Conservation (phyloP, 2,888 invertebrate species). For the Apodemia mormo region DNA sequence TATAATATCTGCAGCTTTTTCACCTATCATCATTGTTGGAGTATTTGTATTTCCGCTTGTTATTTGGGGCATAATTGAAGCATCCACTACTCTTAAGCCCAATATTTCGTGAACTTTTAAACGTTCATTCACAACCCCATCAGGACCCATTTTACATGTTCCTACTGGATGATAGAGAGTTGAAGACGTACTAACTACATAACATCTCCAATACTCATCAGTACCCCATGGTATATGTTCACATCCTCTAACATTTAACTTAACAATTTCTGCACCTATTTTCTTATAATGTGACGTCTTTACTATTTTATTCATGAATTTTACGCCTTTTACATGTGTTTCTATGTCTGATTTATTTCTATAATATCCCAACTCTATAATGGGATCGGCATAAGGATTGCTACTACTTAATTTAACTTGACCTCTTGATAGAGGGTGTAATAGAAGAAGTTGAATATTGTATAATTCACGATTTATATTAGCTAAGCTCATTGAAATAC, state of each 20-base stretch:
- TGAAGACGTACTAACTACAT: constrained; percentile 76
- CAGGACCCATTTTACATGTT: constrained; percentile 62
- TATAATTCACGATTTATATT: constrained; percentile 56
- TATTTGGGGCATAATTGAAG: constrained; percentile 63
- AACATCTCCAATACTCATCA: constrained; percentile 85
- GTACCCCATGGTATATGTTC: constrained; percentile 66
- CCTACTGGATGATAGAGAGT: constrained; percentile 83
- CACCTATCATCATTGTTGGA: constrained; percentile 71
- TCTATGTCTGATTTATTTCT: constrained; percentile 52
- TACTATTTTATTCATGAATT: constrained; percentile 50
- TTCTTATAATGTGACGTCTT: constrained; percentile 56
- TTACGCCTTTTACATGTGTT: constrained; percentile 50
- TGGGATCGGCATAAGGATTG: constrained; percentile 57
- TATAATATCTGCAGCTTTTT: constrained; percentile 68
- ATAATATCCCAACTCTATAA: constrained; percentile 58
- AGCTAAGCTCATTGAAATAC: constrained; percentile 49
- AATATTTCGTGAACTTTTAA: constrained; percentile 55
- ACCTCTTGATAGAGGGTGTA: constrained; percentile 65
- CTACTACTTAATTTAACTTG: constrained; percentile 53
- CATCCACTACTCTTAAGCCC: constrained; percentile 62
- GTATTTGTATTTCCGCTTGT: constrained; percentile 68
- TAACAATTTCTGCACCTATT: constrained; percentile 48
- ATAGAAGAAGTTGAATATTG: constrained; percentile 44
- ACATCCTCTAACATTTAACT: constrained; percentile 75
- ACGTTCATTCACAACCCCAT: constrained; percentile 63